Conservation (phyloP, 2,797 vertebrate genomes). For the Crocidura indochinensis region DNA sequence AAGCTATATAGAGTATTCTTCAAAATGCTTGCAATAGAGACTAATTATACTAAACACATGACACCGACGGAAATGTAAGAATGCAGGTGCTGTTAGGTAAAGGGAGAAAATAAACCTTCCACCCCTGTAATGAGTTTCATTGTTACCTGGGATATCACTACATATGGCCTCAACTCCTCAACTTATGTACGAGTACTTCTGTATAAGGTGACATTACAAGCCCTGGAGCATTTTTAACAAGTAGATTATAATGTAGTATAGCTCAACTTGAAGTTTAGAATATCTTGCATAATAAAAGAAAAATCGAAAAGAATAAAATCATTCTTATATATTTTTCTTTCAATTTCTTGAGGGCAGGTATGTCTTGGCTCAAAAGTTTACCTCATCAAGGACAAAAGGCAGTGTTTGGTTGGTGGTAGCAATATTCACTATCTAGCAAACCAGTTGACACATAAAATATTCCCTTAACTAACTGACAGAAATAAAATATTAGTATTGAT, state of each 20-base stretch:
- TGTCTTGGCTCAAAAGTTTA: background rate
- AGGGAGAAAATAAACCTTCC: background rate
- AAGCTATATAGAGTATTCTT: background rate
- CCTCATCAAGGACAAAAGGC: background rate
- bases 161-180: slow-evolving; percentile 15
- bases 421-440: background rate
- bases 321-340: background rate
- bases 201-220: background rate
- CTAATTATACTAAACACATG: slow-evolving; percentile 62
- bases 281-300: background rate
- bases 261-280: background rate
- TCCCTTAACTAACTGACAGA: background rate
- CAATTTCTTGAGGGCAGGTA: background rate
- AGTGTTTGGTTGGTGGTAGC: slow-evolving; percentile 4
- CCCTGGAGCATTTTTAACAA: slow-evolving; percentile 30
- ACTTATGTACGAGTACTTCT: background rate
- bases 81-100: slow-evolving; percentile 16
- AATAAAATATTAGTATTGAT: slow-evolving; percentile 28
- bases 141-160: slow-evolving; percentile 65
- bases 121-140: slow-evolving; percentile 56
- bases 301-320: slow-evolving; percentile 38
- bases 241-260: background rate
- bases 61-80: background rate
- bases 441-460: background rate
- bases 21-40: background rate